Evolutionary conservation across 2,888 invertebrate genomes (phyloP).

Genomic region (Loripinus fragilis): DNA sequence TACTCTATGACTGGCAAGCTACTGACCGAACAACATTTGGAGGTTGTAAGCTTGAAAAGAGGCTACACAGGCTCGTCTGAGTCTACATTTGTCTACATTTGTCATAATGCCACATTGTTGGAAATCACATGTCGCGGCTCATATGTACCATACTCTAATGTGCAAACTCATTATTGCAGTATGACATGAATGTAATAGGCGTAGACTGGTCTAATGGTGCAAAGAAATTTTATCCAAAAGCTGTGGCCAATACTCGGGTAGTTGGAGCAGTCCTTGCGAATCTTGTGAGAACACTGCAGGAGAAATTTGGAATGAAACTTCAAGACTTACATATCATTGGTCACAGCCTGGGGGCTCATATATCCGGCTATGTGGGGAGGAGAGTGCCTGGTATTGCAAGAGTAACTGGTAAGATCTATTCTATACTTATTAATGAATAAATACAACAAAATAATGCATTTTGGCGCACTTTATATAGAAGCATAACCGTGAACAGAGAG

Average conservation of each 20-base stretch:
- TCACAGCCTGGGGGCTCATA: conserved; percentile 94
- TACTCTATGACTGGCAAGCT: too few species aligned
- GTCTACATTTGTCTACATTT: too few species aligned
- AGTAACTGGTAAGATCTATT: conserved; percentile 74
- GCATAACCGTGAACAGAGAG: too few species aligned
- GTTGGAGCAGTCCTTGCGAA: conserved; percentile 79
- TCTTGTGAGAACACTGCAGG: conserved; percentile 63
- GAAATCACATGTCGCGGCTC: too few species aligned
- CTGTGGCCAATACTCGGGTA: conserved; percentile 81
- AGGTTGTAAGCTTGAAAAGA: too few species aligned
- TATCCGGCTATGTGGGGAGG: conserved; percentile 93
- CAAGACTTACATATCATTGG: conserved; percentile 86
- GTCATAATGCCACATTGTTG: too few species aligned
- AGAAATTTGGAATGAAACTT: conserved; percentile 55
- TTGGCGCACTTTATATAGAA: too few species aligned
- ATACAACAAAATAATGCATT: too few species aligned
- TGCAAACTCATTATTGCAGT: conserved; percentile 55
- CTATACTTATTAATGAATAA: too few species aligned
- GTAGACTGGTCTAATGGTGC: conserved; percentile 72
- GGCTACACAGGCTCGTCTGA: too few species aligned
- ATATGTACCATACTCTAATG: too few species aligned
- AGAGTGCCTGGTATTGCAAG: conserved; percentile 78
- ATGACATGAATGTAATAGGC: conserved; percentile 67
- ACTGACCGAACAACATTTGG: too few species aligned
- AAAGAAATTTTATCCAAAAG: conserved; percentile 75